These are phyloP conservation scores for Heliothis subflexa DNA, from an alignment of 1,140 invertebrate species.

Conservation along the genomic window DNA sequence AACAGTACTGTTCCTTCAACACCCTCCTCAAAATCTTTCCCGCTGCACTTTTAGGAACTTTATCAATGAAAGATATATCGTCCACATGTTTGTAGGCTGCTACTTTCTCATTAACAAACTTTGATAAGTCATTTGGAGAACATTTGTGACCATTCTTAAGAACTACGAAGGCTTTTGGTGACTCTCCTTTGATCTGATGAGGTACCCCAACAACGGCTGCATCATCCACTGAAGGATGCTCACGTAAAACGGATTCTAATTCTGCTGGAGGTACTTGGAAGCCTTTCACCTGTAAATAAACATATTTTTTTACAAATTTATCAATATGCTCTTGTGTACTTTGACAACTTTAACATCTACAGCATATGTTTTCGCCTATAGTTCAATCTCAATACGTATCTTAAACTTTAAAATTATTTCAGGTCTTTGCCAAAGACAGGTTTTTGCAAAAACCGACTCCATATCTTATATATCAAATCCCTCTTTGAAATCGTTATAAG, in stretches of 20 bases:
- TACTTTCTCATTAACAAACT: constrained; percentile 88
- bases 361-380: too few species aligned
- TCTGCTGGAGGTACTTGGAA: constrained; percentile 95
- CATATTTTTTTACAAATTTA: neutral
- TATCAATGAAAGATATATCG: constrained; percentile 89
- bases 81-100: constrained; percentile 90
- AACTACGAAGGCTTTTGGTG: constrained; percentile 91
- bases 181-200: constrained; percentile 91
- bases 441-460: too few species aligned
- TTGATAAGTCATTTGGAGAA: constrained; percentile 80
- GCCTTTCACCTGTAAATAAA: constrained; percentile 80
- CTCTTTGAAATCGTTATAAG: too few species aligned
- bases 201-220: constrained; percentile 94
- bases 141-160: constrained; percentile 76
- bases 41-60: constrained; percentile 90
- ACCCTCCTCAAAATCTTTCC: constrained; percentile 92
- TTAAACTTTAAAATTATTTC: too few species aligned
- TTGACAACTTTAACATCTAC: too few species aligned
- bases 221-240: constrained; percentile 91
- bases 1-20: constrained; percentile 83
- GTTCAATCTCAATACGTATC: too few species aligned
- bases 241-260: constrained; percentile 93
- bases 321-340: too few species aligned
- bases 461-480: too few species aligned
- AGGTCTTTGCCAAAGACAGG: too few species aligned